phyloP scores from a whole-genome alignment of 2,888 invertebrate genomes.

The Pycnomerus fuliginosus region DNA sequence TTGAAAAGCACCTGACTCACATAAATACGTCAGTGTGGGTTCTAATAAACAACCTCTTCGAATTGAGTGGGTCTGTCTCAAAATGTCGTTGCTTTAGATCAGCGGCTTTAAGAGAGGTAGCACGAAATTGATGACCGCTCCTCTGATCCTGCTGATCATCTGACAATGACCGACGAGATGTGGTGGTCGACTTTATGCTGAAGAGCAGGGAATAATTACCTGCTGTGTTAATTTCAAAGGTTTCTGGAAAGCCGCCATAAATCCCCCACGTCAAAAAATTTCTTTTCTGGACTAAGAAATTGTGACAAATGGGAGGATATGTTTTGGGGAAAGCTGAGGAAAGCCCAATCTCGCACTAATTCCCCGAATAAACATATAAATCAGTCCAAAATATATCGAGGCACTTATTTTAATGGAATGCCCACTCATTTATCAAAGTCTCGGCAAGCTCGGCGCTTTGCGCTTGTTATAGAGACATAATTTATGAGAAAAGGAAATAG shows the following conservation, averaged over 20 bases:
- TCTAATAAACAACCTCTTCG: conserved; percentile 6
- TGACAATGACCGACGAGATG: conserved; percentile 28
- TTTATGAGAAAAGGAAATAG: conserved; percentile 51
- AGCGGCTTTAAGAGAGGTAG: conserved; percentile 19
- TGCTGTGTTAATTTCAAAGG: conserved; percentile 37
- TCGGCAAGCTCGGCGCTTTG: conserved; percentile 40
- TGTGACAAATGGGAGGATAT: conserved; percentile 10
- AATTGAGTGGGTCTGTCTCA: conserved; percentile 17
- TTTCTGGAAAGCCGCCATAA: conserved; percentile 29
- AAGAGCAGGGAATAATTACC: conserved; percentile 42
- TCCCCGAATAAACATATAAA: conserved; percentile 50
- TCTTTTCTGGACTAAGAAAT: background rate
- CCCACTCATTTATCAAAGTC: conserved; percentile 51
- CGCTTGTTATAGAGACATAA: conserved; percentile 49
- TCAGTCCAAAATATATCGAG: conserved; percentile 49
- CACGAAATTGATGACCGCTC: conserved; percentile 21
- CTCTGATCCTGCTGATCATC: conserved; percentile 21
- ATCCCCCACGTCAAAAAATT: conserved; percentile 23
- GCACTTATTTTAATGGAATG: conserved; percentile 53
- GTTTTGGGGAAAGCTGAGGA: conserved; percentile 23
- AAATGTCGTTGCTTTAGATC: conserved; percentile 22
- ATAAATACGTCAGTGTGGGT: conserved; percentile 17
- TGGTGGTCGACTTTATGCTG: conserved; percentile 39
- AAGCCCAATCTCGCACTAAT: conserved; percentile 38
- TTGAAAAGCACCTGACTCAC: conserved; percentile 19